phyloP scores from a whole-genome alignment of 2,113 vertebrate species.

The Spilogale gracilis region DNA sequence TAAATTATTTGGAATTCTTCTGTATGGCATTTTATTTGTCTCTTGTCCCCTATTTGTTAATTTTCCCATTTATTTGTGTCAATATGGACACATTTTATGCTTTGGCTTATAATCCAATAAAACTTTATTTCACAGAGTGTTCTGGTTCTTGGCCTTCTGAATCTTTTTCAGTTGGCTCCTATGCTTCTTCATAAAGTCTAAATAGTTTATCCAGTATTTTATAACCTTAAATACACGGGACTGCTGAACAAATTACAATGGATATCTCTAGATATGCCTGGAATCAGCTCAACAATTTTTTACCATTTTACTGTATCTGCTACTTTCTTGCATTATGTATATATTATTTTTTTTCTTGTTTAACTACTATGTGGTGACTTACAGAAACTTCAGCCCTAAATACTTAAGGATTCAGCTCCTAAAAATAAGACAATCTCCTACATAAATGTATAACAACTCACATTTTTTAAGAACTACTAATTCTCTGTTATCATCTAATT shows the following conservation, averaged over 20 bases:
- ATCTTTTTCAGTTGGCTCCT: background rate
- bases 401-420: background rate
- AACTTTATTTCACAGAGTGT: background rate
- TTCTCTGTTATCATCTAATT: background rate
- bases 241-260: background rate
- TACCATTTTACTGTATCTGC: background rate
- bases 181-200: background rate
- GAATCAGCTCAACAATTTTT: constrained; percentile 6
- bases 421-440: background rate
- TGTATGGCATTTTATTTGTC: background rate
- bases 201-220: background rate
- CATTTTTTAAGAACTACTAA: background rate
- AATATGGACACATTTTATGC: background rate
- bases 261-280: background rate
- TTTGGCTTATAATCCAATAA: background rate
- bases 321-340: background rate
- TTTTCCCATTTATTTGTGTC: background rate
- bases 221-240: background rate
- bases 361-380: background rate
- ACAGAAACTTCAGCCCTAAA: background rate
- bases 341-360: background rate
- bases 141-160: background rate
- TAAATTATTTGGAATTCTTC: background rate
- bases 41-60: background rate
- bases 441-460: background rate